phyloP scores from a whole-genome alignment of 2,113 vertebrate species.

The Ceyx melanurus region DNA sequence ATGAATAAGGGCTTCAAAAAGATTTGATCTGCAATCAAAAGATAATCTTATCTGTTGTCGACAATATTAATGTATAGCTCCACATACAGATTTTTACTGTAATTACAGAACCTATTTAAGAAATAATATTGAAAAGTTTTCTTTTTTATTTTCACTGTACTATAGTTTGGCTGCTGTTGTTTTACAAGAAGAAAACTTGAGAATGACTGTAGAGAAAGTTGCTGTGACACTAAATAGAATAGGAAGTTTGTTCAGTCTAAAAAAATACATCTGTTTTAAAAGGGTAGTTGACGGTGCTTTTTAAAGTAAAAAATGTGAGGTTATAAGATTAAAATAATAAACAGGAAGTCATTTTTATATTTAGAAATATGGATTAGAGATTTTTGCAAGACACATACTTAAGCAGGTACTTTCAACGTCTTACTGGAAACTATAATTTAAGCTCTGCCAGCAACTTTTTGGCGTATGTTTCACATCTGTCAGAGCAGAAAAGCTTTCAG shows the following conservation, averaged over 20 bases:
- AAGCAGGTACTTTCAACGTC: slow-evolving; percentile 48
- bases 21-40: background rate
- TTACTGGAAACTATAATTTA: slow-evolving; percentile 68
- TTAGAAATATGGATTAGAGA: slow-evolving; percentile 69
- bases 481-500: background rate
- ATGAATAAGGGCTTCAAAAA: background rate
- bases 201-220: background rate
- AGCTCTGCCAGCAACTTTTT: slow-evolving; percentile 9
- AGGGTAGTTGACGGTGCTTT: background rate
- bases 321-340: slow-evolving; percentile 67
- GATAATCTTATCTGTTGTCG: background rate
- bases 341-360: slow-evolving; percentile 67
- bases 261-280: slow-evolving; percentile 34
- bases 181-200: slow-evolving; percentile 33
- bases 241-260: background rate
- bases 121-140: background rate
- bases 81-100: background rate
- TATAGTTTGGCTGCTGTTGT: background rate
- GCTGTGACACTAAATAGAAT: slow-evolving; percentile 15
- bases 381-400: slow-evolving; percentile 45
- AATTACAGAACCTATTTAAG: background rate
- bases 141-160: background rate
- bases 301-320: slow-evolving; percentile 64
- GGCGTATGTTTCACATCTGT: background rate
- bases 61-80: background rate